Evolutionary conservation across 2,888 invertebrate genomes (phyloP).

Genomic region (Cataglyphis livida): DNA sequence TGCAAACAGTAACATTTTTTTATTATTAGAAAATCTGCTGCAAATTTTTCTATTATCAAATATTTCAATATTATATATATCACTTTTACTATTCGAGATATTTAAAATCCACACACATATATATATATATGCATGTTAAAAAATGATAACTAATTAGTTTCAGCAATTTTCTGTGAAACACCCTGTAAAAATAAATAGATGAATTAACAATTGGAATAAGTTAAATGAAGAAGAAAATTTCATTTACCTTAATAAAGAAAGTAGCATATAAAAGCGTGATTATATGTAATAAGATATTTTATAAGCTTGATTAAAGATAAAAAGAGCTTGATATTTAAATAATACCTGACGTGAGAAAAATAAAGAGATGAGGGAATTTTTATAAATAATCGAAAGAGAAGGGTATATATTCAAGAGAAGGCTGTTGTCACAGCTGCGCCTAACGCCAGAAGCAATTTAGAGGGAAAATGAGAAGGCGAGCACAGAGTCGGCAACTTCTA

Average conservation of each 20-base stretch:
- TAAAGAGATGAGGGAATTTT: slow-evolving; percentile 15
- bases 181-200: neutral
- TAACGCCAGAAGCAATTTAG: slow-evolving; percentile 46
- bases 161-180: neutral
- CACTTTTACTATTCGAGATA: no score
- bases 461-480: slow-evolving; percentile 39
- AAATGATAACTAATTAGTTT: neutral
- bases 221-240: neutral
- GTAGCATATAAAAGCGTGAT: neutral
- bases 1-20: no score
- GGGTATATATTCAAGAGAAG: slow-evolving; percentile 10
- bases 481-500: neutral
- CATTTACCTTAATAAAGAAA: neutral
- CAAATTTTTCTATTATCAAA: no score
- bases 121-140: neutral
- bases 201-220: neutral
- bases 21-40: no score
- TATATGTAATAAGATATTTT: neutral
- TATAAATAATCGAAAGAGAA: slow-evolving; percentile 26
- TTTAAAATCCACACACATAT: no score
- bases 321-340: neutral
- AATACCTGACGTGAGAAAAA: neutral
- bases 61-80: no score
- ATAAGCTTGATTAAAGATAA: neutral
- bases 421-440: slow-evolving; percentile 42